Evolutionary conservation across 2,888 invertebrate genomes (phyloP), one percentile per base, ranked within the genome.

Genomic region (Capitulum mitella): DNA sequence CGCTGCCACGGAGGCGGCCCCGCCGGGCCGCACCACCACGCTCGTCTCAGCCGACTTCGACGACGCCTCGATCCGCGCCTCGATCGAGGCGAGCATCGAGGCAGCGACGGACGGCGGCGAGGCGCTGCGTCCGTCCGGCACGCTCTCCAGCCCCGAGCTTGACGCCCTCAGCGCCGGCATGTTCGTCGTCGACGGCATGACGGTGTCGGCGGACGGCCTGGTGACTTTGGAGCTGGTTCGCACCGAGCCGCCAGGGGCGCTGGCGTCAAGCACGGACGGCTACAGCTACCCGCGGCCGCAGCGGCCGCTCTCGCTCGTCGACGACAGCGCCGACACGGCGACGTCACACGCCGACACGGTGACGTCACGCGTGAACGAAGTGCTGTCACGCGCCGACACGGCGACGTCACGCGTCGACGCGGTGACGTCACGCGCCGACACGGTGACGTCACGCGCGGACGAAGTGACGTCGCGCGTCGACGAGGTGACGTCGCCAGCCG

Each of bases 171-270:
- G 37, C 26, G 37, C 26, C 26, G 70, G 70, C 22, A 26, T 22
- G 6, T 70, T 70, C 40, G 26, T 40, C 10, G 70, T 70, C 26
- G 70, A 70, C 40, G 70, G 70, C 40, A 6, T 70, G 37, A 40
- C 40, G 6, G 70, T 70, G 26, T 26, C 26, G 19, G 26, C 70
- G 26, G 37, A 37, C 26, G 70, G 70, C 40, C 29, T 37, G 10
- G 19, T 70, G 26, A 70, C 70, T 3, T 40, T 70, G 40, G 70
- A 70, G 70, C 70, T 70, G 70, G 64, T 64, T 10, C 16, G n/a
- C 19, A 34, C 64, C 22, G 64, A 64, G 64, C 32, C n/a, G 64
- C 64, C 64, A 34, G 64, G 22, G 64, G 64, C 34, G 34, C 37
- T 40, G 40, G 14, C 70, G 6, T 8, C 37, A n/a, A 51, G 51